phyloP scores from a whole-genome alignment of 2,888 invertebrate genomes.

The Chesias legatella region DNA sequence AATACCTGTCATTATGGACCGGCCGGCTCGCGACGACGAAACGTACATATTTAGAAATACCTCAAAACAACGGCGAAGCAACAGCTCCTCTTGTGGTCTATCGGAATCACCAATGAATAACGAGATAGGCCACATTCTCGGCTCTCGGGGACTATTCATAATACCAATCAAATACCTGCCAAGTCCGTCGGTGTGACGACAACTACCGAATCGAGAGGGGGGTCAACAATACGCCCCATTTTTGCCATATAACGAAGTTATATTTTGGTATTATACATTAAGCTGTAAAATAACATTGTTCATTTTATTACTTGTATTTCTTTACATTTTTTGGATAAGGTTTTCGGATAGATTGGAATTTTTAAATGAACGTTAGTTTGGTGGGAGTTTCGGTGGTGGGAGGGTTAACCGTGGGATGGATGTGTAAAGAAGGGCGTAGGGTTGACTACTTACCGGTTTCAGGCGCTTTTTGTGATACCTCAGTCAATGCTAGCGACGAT shows the following conservation, averaged over 20 bases:
- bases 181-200: slow-evolving; percentile 78
- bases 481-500: slow-evolving; percentile 73
- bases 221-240: slow-evolving; percentile 61
- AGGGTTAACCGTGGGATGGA: slow-evolving; percentile 16
- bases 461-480: slow-evolving; percentile 78
- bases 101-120: slow-evolving; percentile 40
- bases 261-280: slow-evolving; percentile 74
- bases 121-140: slow-evolving; percentile 37
- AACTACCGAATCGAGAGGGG: slow-evolving; percentile 73
- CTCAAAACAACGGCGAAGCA: slow-evolving; percentile 65
- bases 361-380: slow-evolving; percentile 27
- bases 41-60: slow-evolving; percentile 63
- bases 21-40: slow-evolving; percentile 55
- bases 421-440: slow-evolving; percentile 16
- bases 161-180: slow-evolving; percentile 80
- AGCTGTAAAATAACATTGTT: slow-evolving; percentile 78
- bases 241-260: slow-evolving; percentile 75
- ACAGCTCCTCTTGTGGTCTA: slow-evolving; percentile 46
- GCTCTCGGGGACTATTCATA: slow-evolving; percentile 60
- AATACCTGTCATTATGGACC: slow-evolving; percentile 66
- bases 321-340: slow-evolving; percentile 28
- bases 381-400: slow-evolving; percentile 18
- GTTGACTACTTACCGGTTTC: slow-evolving; percentile 67
- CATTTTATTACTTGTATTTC: slow-evolving; percentile 70
- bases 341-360: slow-evolving; percentile 35